Conservation (phyloP, 2,888 invertebrate species). For the Oegoconia quadripuncta region DNA sequence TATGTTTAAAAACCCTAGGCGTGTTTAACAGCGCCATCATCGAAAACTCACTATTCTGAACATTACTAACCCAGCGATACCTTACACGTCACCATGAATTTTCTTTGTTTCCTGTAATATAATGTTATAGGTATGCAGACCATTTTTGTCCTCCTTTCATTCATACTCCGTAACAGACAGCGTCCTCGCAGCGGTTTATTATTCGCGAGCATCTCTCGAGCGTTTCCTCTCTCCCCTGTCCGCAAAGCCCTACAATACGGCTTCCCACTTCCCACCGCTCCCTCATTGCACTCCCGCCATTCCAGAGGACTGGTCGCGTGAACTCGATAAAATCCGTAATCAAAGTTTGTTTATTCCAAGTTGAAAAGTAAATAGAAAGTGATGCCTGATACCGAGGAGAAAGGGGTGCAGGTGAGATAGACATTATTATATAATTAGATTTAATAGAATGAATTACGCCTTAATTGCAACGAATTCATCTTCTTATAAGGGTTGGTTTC, state of each 20-base stretch:
- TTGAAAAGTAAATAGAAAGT: constrained; percentile 5
- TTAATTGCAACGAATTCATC: no score
- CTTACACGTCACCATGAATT: no score
- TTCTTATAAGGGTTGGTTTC: neutral
- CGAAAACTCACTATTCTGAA: no score
- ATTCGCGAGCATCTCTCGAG: constrained; percentile 1
- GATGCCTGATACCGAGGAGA: constrained; percentile 55
- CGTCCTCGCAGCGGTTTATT: neutral
- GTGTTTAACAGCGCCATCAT: no score
- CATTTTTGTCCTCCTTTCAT: no score
- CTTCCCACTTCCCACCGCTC: constrained; percentile 16
- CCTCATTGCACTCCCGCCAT: constrained; percentile 30
- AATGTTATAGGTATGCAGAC: no score
- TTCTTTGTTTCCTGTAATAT: no score
- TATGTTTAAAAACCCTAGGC: no score
- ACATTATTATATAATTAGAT: neutral
- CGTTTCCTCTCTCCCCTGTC: constrained; percentile 24
- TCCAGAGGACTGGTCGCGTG: constrained; percentile 20
- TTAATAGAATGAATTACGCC: no score
- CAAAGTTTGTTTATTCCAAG: neutral
- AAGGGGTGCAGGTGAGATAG: constrained; percentile 48
- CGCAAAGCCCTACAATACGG: constrained; percentile 20
- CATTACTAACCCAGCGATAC: no score
- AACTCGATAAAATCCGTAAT: neutral
- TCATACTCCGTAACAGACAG: neutral